Evolutionary conservation across 2,888 invertebrate genomes (phyloP).

Genomic region (Cheilosia scutellata): DNA sequence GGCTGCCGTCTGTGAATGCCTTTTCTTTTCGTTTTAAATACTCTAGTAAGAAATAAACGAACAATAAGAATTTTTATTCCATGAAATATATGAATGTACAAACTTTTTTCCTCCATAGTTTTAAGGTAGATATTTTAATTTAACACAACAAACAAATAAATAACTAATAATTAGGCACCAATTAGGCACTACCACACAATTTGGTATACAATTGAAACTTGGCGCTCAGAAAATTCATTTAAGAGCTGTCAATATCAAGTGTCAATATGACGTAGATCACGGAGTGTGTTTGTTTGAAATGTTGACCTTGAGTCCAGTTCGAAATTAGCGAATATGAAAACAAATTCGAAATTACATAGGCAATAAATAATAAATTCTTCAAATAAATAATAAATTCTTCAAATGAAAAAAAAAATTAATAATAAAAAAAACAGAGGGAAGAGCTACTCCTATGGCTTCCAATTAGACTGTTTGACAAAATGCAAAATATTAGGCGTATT

Average conservation of each 20-base stretch:
- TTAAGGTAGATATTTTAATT: not conserved
- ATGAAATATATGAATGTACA: not conserved
- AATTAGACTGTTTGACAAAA: no score
- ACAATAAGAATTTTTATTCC: not conserved
- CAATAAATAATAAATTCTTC: no score
- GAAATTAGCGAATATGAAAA: no score
- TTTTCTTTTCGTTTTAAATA: slow-evolving; percentile 90
- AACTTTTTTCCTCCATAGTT: slow-evolving; percentile 69
- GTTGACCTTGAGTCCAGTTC: no score
- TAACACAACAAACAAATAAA: not conserved
- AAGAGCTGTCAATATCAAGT: slow-evolving; percentile 30
- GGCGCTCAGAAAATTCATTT: slow-evolving; percentile 31
- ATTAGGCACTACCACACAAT: not conserved
- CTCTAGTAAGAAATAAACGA: slow-evolving; percentile 85
- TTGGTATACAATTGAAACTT: slow-evolving; percentile 30
- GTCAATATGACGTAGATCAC: slow-evolving; percentile 1
- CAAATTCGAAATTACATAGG: not conserved
- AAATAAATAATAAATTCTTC: no score
- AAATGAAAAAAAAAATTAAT: no score
- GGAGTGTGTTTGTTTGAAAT: not conserved
- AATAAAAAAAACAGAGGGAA: no score
- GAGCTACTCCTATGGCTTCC: no score
- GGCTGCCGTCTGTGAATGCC: slow-evolving; percentile 88
- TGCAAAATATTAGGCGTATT: no score
- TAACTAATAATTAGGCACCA: not conserved